Base-by-base conservation (phyloP, 2,888 invertebrate genomes). In the Andrena trimmerana region DNA sequence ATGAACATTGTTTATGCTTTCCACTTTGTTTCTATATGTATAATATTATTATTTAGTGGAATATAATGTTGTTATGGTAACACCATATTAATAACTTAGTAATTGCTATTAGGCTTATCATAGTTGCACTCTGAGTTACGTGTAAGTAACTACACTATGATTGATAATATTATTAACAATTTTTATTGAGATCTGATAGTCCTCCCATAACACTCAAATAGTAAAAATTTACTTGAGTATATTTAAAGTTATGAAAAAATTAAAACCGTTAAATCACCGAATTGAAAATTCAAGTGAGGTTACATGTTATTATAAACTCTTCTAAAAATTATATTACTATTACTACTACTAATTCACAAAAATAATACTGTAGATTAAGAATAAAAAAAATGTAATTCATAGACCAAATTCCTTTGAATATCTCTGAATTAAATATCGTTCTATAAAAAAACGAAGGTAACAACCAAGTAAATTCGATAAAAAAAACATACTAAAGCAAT, bases 261-360 rank as follows among this genome's bases (percentile, higher is more conserved):
- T 3, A 42, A 42, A 42, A 42, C 42, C 13, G 42, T 42, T 42
- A 42, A 42, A 42, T 42, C 42, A 4, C 4, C 8, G 27, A 54
- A 54, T 10, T 27, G 20, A 4, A 24, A 24, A 24, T 57, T 24
- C 24, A 0, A 62, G 33, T 29, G n/a, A 71, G 57, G 36, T 78
- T 80, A 80, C n/a, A 13, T 20, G 57, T 48, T 33, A 68, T 29
- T 52, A 2, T 50, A 27, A 57, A n/a, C n/a, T 48, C 31, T 48
- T 10, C 52, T 31, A 16, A 33, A 10, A 50, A 31, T 60, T 6
- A 29, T 2, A 59, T 20, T 16, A 29, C 33, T 2, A 59, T 20
- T 16, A 29, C 33, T 16, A n/a, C 24, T 59, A 57, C 16, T 52
- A 36, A 33, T 27, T 48, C 24, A 24, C 2, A 13, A 6, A 27